phyloP scores from a whole-genome alignment of 2,113 vertebrate genomes.

The Nymphicus hollandicus region DNA sequence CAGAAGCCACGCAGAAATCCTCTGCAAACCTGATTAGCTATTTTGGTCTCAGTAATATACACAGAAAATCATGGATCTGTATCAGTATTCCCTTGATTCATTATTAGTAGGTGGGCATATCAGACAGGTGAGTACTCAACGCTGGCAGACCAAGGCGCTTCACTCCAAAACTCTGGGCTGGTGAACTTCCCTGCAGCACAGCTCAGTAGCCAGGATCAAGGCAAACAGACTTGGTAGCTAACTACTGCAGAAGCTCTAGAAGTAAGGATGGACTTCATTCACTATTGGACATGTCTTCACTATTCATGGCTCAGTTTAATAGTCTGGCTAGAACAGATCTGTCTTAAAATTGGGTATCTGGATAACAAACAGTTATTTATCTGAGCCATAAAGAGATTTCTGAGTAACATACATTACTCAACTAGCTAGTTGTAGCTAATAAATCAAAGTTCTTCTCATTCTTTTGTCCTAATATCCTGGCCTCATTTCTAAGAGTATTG shows the following conservation, averaged over 20 bases:
- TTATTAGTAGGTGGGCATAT: neutral
- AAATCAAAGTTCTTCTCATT: neutral
- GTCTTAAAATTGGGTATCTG: neutral
- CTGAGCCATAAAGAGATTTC: neutral
- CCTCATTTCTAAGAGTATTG: neutral
- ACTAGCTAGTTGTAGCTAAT: neutral
- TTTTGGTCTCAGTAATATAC: neutral
- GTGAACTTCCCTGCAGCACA: fast-evolving
- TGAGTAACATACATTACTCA: neutral
- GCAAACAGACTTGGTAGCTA: neutral
- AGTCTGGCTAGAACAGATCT: neutral
- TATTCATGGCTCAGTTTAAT: neutral
- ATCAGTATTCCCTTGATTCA: neutral
- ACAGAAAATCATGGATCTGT: neutral
- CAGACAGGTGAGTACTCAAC: neutral
- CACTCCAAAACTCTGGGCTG: neutral
- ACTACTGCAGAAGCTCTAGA: neutral
- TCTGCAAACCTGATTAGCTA: neutral
- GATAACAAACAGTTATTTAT: neutral
- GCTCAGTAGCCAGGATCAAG: neutral
- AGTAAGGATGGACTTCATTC: neutral
- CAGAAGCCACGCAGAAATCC: neutral
- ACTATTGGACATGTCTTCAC: neutral
- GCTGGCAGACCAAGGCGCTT: neutral
- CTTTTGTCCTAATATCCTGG: neutral